A percentile compares a stretch with the other conserved stretches of the same genome.
These are phyloP conservation scores for Tychaedon coryphoeus DNA, from an alignment of 2,113 vertebrate genomes.

Conservation along the genomic window DNA sequence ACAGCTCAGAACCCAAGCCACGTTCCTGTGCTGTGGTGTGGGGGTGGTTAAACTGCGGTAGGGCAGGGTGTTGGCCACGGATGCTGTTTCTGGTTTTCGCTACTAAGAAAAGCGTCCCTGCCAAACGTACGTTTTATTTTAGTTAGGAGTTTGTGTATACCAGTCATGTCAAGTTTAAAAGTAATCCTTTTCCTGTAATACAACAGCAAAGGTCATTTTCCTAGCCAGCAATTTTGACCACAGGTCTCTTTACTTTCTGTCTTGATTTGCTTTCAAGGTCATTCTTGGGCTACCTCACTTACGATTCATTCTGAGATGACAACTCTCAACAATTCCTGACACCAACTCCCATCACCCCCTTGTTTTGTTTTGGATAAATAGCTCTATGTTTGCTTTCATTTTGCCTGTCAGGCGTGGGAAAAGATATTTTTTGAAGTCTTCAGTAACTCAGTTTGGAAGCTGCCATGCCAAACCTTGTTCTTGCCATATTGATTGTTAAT, in stretches of 20 bases:
- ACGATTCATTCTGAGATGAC: background rate
- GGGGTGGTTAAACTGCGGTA: background rate
- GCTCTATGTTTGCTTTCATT: background rate
- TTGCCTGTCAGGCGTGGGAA: background rate
- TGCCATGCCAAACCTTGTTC: background rate
- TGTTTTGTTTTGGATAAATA: background rate
- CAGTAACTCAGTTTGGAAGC: background rate
- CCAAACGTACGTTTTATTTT: background rate
- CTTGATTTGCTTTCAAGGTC: background rate
- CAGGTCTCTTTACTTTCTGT: background rate
- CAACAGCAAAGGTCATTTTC: background rate
- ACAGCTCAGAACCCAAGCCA: background rate
- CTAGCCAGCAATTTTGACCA: background rate
- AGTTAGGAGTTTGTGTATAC: background rate
- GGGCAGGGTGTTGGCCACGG: background rate
- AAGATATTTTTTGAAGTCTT: background rate
- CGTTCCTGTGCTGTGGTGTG: background rate
- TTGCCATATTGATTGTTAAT: background rate
- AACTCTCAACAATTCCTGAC: background rate
- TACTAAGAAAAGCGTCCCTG: background rate
- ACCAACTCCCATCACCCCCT: background rate
- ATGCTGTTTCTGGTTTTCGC: too few species aligned
- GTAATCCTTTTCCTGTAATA: background rate
- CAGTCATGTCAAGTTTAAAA: background rate
- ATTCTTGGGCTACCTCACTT: background rate